phyloP scores from a whole-genome alignment of 2,797 vertebrate genomes.

The Chelonia mydas region DNA sequence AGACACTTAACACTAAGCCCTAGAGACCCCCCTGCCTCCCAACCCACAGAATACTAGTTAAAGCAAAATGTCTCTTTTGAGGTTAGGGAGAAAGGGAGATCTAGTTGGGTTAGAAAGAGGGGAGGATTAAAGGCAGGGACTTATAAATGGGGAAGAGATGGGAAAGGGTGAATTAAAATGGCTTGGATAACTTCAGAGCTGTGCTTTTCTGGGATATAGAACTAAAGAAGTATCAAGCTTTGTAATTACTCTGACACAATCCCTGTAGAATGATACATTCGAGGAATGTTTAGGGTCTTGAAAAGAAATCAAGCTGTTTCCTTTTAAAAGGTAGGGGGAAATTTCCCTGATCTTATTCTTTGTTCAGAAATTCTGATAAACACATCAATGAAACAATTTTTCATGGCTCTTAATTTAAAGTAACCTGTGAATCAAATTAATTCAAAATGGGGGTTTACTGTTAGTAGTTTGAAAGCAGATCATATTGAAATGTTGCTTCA shows the following conservation, averaged over 20 bases:
- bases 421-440: constrained; percentile 49
- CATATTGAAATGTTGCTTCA: constrained; percentile 4
- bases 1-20: not conserved
- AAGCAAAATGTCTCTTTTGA: not conserved
- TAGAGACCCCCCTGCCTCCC: not conserved
- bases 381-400: constrained; percentile 35
- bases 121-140: not conserved
- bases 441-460: constrained; percentile 40
- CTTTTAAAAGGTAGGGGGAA: rapidly evolving
- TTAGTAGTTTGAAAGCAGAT: constrained; percentile 47
- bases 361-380: constrained; percentile 10
- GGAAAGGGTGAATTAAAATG: too few relatives aligned
- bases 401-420: constrained; percentile 41
- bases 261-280: not conserved
- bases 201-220: not conserved
- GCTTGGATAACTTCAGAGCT: not conserved
- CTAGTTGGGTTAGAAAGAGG: not conserved
- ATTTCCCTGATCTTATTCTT: not conserved
- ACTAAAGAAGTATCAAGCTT: not conserved
- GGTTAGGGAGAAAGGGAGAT: not conserved
- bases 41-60: not conserved
- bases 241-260: not conserved
- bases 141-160: too few relatives aligned
- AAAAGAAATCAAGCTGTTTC: not conserved
- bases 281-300: not conserved